Percentiles rank a stretch among this genome's conserved stretches.
Conservation (phyloP, 2,888 invertebrate species). For the Cremastobaeus sp. region DNA sequence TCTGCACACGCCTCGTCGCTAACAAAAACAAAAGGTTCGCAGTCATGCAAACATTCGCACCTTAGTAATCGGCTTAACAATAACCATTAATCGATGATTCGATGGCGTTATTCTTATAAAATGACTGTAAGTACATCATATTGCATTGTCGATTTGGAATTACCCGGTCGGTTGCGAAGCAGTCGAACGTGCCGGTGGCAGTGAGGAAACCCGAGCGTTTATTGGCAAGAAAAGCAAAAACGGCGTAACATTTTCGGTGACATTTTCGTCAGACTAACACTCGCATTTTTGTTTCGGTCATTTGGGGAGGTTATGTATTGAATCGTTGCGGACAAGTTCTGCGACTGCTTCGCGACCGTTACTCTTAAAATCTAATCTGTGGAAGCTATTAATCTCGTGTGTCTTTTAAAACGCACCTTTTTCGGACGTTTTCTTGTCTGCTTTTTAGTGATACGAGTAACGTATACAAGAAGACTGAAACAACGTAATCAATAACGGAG, state of each 20-base stretch:
- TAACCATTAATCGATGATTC: conserved; percentile 67
- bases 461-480: conserved; percentile 72
- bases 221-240: too few species aligned
- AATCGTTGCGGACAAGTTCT: too few species aligned
- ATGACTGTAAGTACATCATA: conserved; percentile 74
- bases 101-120: conserved; percentile 67
- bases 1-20: conserved; percentile 34
- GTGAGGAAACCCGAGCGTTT: conserved; percentile 24
- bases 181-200: conserved; percentile 66
- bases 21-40: conserved; percentile 42
- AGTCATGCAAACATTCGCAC: conserved; percentile 44
- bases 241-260: too few species aligned
- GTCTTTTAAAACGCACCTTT: conserved; percentile 60
- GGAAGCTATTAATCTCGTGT: conserved; percentile 68
- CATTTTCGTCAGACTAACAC: too few species aligned
- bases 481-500: conserved; percentile 70
- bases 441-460: conserved; percentile 21
- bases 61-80: conserved; percentile 40
- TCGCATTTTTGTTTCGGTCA: too few species aligned
- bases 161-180: conserved; percentile 68
- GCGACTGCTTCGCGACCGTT: conserved; percentile 66
- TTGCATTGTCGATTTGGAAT: conserved; percentile 77
- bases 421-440: conserved; percentile 12
- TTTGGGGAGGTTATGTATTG: too few species aligned
- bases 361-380: conserved; percentile 67